Evolutionary conservation across 2,113 vertebrate species (phyloP).

Genomic region (Mesembrinibis cayennensis): DNA sequence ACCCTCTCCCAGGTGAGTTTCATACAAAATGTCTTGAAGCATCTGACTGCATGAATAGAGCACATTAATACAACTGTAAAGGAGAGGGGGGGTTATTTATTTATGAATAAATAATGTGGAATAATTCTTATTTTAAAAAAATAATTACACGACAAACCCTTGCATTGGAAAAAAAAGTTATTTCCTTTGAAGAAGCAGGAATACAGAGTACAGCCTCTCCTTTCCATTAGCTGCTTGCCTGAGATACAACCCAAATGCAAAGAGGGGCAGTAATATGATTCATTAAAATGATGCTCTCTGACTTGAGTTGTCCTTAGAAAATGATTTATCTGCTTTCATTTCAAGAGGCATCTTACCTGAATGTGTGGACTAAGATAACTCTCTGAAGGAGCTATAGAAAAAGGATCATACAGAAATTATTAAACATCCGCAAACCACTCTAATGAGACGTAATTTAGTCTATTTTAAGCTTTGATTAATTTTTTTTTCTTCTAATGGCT

Average conservation of each 20-base stretch:
- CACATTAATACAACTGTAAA: not conserved
- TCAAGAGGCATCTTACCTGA: not conserved
- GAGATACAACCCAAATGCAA: not conserved
- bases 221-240: not conserved
- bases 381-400: not conserved
- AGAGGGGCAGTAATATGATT: not conserved
- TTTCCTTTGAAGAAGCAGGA: not conserved
- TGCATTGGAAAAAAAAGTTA: not conserved
- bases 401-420: not conserved
- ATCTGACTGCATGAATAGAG: conserved; percentile 13
- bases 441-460: not conserved
- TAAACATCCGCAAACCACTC: not conserved
- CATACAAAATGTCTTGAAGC: not conserved
- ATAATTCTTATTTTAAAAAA: not conserved
- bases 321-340: not conserved
- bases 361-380: not conserved
- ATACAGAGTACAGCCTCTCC: not conserved
- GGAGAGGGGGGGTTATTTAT: not conserved
- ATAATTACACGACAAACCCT: not conserved
- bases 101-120: not conserved
- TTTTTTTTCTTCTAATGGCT: not conserved
- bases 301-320: not conserved
- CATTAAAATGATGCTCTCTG: not conserved
- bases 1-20: not conserved
- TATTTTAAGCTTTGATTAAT: not conserved